Evolutionary conservation across 2,888 invertebrate genomes (phyloP).

Genomic region (Himalopsyche tibetana): DNA sequence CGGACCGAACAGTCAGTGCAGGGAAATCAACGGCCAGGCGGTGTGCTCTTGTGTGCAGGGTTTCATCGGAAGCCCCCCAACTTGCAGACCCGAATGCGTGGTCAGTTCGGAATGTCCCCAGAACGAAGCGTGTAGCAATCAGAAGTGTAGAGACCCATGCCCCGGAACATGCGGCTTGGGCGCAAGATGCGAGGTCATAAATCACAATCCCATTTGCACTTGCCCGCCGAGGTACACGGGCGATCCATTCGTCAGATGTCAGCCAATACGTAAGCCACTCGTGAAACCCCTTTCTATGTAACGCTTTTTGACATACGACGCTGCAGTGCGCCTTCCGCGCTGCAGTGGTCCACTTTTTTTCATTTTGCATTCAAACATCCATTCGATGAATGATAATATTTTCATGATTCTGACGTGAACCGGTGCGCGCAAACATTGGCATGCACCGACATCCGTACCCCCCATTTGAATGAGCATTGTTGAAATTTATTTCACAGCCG

Average conservation of each 20-base stretch:
- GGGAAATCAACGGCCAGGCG: slow-evolving; percentile 80
- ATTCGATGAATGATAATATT: slow-evolving; percentile 16
- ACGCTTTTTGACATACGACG: not conserved
- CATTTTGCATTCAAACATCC: not conserved
- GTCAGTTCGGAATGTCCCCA: slow-evolving; percentile 84
- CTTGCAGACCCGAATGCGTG: slow-evolving; percentile 85
- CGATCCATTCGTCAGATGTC: slow-evolving; percentile 85
- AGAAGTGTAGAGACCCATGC: slow-evolving; percentile 87
- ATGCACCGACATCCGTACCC: not conserved
- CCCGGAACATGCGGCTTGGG: slow-evolving; percentile 82
- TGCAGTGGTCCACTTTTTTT: not conserved
- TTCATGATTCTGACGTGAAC: not conserved
- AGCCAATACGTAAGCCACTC: slow-evolving; percentile 75
- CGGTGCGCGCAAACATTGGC: not conserved
- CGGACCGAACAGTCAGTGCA: slow-evolving; percentile 86
- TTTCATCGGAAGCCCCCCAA: slow-evolving; percentile 68
- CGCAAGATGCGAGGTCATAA: slow-evolving; percentile 80
- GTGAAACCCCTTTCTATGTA: not conserved
- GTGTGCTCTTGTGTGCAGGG: slow-evolving; percentile 84
- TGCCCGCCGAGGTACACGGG: slow-evolving; percentile 83
- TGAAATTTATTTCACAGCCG: slow-evolving; percentile 69
- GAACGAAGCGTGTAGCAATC: slow-evolving; percentile 84
- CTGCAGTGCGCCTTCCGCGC: slow-evolving; percentile 3
- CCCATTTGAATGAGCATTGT: slow-evolving; percentile 27
- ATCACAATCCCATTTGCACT: slow-evolving; percentile 87